Conservation (phyloP, 2,113 vertebrate species). For the Dasyprocta punctata region DNA sequence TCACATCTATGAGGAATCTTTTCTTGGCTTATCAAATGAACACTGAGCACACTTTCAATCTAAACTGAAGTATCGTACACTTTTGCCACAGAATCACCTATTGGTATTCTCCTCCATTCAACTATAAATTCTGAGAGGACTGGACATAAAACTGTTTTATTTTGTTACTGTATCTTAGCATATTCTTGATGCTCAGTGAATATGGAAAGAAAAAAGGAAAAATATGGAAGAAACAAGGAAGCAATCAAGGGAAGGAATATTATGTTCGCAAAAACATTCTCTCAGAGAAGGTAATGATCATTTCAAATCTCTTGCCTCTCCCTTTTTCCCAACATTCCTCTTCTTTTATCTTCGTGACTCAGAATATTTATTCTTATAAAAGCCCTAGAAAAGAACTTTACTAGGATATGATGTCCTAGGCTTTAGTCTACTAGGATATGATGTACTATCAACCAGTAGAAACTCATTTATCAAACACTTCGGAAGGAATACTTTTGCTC, state of each 20-base stretch:
- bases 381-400: neutral
- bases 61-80: slow-evolving; percentile 38
- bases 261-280: slow-evolving; percentile 24
- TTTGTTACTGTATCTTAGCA: slow-evolving; percentile 35
- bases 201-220: neutral
- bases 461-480: neutral
- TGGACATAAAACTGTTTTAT: slow-evolving; percentile 40
- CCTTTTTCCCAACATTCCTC: slow-evolving; percentile 17
- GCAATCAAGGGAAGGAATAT: neutral
- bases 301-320: neutral
- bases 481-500: slow-evolving; percentile 38
- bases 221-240: neutral
- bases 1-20: slow-evolving; percentile 1
- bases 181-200: slow-evolving; percentile 42
- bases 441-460: neutral
- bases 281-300: neutral
- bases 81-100: slow-evolving; percentile 49
- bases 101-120: neutral
- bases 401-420: neutral
- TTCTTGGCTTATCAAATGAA: neutral
- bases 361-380: slow-evolving; percentile 44
- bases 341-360: slow-evolving; percentile 17
- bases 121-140: neutral
- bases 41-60: neutral
- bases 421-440: neutral